Percentiles rank a stretch among this genome's conserved stretches.
Conservation (phyloP, 2,113 vertebrate genomes). For the Haemorhous mexicanus region DNA sequence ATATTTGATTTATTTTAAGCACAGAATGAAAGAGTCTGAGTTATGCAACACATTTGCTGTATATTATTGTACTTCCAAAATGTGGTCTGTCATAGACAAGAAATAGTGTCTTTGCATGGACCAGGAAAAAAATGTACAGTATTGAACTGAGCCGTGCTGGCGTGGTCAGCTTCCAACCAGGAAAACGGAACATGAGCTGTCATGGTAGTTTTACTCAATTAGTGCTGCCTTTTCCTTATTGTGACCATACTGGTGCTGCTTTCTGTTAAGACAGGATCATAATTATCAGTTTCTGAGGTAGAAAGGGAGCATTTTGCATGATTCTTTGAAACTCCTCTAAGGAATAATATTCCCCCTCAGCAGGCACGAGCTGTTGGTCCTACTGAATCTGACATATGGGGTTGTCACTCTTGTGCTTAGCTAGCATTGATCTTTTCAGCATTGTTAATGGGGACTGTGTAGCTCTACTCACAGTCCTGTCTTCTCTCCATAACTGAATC, state of each 20-base stretch:
- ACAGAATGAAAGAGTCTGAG: neutral
- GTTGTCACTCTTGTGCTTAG: slow-evolving; percentile 59
- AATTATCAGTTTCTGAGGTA: slow-evolving; percentile 1
- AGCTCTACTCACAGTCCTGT: slow-evolving; percentile 38
- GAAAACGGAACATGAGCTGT: neutral
- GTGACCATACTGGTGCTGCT: neutral
- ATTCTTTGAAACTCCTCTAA: slow-evolving; percentile 5
- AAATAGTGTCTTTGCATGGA: neutral
- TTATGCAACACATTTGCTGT: neutral
- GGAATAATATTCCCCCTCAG: neutral
- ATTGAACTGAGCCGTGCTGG: neutral
- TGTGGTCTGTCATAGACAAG: neutral
- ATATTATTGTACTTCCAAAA: neutral
- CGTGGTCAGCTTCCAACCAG: neutral
- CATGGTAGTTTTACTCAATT: neutral
- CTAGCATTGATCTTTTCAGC: slow-evolving; percentile 63
- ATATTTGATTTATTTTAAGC: neutral
- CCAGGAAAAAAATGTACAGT: neutral
- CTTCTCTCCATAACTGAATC: neutral
- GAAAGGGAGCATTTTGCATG: slow-evolving; percentile 9
- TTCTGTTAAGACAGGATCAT: neutral
- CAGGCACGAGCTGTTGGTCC: neutral
- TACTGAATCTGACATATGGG: slow-evolving; percentile 54
- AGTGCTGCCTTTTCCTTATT: neutral
- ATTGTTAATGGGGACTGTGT: slow-evolving; percentile 50